phyloP scores from a whole-genome alignment of 2,888 invertebrate species.

The Drosophila atroscutellata region DNA sequence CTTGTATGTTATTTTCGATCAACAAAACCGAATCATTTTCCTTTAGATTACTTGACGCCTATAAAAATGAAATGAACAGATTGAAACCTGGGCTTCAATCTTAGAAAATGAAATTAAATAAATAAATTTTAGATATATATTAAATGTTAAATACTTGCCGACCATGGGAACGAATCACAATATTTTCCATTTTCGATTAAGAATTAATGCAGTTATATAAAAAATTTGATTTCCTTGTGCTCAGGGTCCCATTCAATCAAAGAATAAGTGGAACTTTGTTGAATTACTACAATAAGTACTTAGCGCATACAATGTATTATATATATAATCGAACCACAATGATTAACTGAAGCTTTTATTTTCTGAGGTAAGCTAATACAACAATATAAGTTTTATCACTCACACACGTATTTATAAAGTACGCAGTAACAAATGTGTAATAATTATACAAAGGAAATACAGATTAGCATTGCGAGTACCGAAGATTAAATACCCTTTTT shows the following conservation, averaged over 20 bases:
- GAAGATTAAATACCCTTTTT: neutral
- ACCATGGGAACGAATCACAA: slow-evolving; percentile 52
- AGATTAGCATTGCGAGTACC: neutral
- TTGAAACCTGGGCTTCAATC: neutral
- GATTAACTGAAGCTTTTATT: slow-evolving; percentile 9
- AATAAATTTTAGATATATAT: neutral
- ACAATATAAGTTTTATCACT: neutral
- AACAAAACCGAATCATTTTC: neutral
- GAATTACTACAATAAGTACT: neutral
- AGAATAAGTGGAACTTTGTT: slow-evolving; percentile 16
- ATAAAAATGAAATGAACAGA: neutral
- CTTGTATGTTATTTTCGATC: neutral
- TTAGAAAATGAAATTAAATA: slow-evolving; percentile 2
- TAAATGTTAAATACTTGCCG: slow-evolving; percentile 36
- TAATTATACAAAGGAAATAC: neutral
- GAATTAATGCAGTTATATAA: neutral
- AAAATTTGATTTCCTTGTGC: neutral
- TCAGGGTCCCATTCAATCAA: neutral
- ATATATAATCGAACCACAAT: slow-evolving; percentile 24
- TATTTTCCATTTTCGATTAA: slow-evolving; percentile 46
- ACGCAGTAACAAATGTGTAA: neutral
- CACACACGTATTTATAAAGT: neutral
- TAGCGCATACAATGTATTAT: neutral
- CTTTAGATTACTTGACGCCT: too few relatives aligned
- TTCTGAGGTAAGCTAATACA: slow-evolving; percentile 1